phyloP scores from a whole-genome alignment of 1,140 invertebrate species.

The Habropoda laboriosa region DNA sequence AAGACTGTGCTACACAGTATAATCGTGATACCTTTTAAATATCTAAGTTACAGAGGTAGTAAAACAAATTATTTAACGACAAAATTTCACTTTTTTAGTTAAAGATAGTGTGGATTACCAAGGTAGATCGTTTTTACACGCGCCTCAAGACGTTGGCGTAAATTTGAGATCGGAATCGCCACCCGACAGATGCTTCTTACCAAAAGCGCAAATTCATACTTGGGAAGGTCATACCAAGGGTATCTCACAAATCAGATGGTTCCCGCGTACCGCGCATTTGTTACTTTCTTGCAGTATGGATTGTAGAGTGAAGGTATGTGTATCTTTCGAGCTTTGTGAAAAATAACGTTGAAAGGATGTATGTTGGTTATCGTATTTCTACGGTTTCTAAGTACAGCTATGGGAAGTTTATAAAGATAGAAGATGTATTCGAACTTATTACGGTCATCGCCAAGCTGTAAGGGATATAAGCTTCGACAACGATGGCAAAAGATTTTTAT shows the following conservation, averaged over 20 bases:
- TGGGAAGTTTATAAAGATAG: slow-evolving; percentile 99
- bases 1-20: slow-evolving; percentile 96
- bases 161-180: slow-evolving; percentile 95
- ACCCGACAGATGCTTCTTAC: slow-evolving; percentile 98
- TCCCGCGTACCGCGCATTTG: slow-evolving; percentile 96
- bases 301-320: slow-evolving; percentile 92
- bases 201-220: slow-evolving; percentile 97
- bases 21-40: slow-evolving; percentile 36
- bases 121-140: slow-evolving; percentile 96
- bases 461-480: slow-evolving; percentile 98
- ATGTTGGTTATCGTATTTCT: slow-evolving; percentile 77
- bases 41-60: not conserved
- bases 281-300: slow-evolving; percentile 98
- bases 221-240: slow-evolving; percentile 99
- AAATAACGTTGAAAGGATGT: slow-evolving; percentile 3
- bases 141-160: slow-evolving; percentile 97
- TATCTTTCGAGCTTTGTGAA: not conserved
- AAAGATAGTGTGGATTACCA: slow-evolving; percentile 98
- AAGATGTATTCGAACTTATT: slow-evolving; percentile 97
- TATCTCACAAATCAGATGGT: slow-evolving; percentile 97
- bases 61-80: not conserved
- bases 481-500: slow-evolving; percentile 95
- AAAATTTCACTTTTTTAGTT: slow-evolving; percentile 83
- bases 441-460: slow-evolving; percentile 98
- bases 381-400: slow-evolving; percentile 84